Evolutionary conservation across 2,113 vertebrate species (phyloP).

Genomic region (Oceanodroma tethys): DNA sequence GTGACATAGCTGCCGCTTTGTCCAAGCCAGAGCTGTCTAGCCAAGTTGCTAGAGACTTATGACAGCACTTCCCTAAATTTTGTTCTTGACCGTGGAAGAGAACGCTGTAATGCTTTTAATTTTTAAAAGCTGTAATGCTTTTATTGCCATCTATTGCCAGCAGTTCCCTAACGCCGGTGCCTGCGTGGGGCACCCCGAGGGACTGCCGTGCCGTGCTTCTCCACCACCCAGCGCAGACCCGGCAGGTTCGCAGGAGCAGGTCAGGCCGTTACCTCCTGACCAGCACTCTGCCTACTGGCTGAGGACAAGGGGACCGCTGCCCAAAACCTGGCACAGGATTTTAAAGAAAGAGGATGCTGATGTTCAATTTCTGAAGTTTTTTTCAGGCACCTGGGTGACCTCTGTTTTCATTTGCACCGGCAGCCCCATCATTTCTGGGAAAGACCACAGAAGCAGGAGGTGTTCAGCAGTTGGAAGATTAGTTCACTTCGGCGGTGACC

Average conservation of each 20-base stretch:
- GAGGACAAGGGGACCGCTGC: fast-evolving
- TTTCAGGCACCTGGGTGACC: background rate
- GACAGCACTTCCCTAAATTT: background rate
- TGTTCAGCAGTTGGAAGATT: background rate
- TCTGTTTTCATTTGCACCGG: background rate
- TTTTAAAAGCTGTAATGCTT: background rate
- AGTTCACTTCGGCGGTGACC: background rate
- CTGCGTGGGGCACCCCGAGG: background rate
- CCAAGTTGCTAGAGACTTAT: background rate
- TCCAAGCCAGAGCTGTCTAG: background rate
- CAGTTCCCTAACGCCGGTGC: background rate
- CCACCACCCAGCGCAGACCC: background rate
- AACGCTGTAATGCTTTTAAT: background rate
- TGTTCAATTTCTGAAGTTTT: background rate
- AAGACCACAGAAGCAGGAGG: background rate
- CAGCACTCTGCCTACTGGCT: background rate
- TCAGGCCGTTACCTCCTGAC: background rate
- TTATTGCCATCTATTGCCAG: background rate
- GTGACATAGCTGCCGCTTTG: background rate
- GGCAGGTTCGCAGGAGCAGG: background rate
- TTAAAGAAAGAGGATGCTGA: background rate
- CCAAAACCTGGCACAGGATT: background rate
- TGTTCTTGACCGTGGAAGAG: background rate
- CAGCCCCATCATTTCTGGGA: background rate
- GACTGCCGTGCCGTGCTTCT: background rate